Evolutionary conservation across 2,888 invertebrate species (phyloP).

Genomic region (Leistus spinibarbis): DNA sequence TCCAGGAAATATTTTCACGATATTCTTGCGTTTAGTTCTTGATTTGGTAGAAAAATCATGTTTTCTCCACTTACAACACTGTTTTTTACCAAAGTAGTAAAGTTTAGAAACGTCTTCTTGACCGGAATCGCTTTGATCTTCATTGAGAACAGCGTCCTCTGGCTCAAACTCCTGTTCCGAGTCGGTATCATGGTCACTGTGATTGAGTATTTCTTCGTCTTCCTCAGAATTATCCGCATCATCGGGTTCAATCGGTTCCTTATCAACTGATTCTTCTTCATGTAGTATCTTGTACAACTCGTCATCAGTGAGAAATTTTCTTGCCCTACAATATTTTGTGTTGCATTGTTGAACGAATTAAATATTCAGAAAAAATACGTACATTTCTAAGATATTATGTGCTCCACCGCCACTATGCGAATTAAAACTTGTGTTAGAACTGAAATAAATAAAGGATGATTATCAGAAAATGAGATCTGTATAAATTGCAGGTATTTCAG

Average conservation of each 20-base stretch:
- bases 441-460: too few species aligned
- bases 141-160: background rate
- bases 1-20: background rate
- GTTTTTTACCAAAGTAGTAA: conserved; percentile 4
- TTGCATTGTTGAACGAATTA: background rate
- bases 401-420: background rate
- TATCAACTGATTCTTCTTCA: conserved; percentile 3
- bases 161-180: conserved; percentile 1
- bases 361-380: too few species aligned
- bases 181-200: conserved; percentile 15
- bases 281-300: conserved; percentile 10
- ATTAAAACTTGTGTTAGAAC: too few species aligned
- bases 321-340: conserved; percentile 4
- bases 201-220: background rate
- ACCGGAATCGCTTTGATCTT: background rate
- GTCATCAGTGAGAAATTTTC: conserved; percentile 10
- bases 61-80: background rate
- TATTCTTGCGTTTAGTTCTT: background rate
- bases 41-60: background rate
- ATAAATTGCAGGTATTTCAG: too few species aligned
- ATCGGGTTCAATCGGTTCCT: conserved; percentile 4
- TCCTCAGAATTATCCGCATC: conserved; percentile 1
- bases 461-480: too few species aligned
- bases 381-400: background rate
- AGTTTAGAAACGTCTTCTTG: background rate